Evolutionary conservation across 2,797 vertebrate genomes (phyloP).

Genomic region (Fringilla coelebs): DNA sequence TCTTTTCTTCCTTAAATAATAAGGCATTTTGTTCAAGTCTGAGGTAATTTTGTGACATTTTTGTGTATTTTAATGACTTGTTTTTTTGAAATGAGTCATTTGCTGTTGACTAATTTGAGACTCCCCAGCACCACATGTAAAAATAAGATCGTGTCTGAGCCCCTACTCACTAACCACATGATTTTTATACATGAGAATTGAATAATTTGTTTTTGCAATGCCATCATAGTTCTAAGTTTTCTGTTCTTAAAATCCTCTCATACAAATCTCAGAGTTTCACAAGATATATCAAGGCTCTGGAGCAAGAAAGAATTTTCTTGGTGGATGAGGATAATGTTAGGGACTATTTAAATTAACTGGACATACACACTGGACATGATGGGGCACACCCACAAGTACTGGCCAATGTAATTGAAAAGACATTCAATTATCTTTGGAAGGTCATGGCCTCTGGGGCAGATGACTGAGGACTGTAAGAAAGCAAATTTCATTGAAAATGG

Average conservation of each 20-base stretch:
- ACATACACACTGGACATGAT: neutral
- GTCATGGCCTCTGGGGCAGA: neutral
- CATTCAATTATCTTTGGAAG: neutral
- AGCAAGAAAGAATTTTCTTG: neutral
- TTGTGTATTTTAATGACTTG: neutral
- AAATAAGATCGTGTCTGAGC: neutral
- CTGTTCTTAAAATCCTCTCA: neutral
- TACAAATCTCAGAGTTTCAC: neutral
- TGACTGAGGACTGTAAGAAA: neutral
- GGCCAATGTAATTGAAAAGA: neutral
- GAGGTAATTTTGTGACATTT: neutral
- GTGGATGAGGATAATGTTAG: neutral
- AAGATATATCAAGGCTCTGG: neutral
- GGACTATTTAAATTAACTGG: neutral
- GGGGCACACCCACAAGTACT: neutral
- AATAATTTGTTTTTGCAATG: neutral
- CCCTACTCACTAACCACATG: neutral
- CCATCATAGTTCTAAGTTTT: neutral
- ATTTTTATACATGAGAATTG: neutral
- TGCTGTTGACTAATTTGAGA: neutral
- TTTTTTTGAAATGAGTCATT: neutral
- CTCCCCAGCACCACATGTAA: neutral
- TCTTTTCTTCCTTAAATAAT: neutral
- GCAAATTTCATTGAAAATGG: neutral
- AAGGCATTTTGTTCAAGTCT: neutral